Evolutionary conservation across 2,113 vertebrate species (phyloP).

Genomic region (Oreochromis aureus): DNA sequence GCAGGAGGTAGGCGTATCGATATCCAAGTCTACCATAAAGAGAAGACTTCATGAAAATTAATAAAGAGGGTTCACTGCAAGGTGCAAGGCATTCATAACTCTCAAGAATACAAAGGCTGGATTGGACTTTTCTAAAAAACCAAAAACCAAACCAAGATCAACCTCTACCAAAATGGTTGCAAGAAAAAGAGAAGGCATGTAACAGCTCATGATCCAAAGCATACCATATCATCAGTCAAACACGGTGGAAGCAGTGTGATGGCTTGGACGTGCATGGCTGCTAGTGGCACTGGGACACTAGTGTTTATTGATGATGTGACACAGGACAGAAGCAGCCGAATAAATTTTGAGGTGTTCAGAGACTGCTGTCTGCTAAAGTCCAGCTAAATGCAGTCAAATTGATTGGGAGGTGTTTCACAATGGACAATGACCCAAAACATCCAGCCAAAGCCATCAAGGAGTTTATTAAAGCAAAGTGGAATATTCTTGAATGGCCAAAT

Average conservation of each 20-base stretch:
- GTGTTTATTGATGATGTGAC: background rate
- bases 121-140: background rate
- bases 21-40: background rate
- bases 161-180: background rate
- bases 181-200: background rate
- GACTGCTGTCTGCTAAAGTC: background rate
- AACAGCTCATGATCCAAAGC: background rate
- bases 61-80: background rate
- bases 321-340: background rate
- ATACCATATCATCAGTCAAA: background rate
- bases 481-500: background rate
- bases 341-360: background rate
- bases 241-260: background rate
- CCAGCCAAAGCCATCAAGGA: background rate
- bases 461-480: background rate
- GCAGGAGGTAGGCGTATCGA: background rate
- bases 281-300: background rate
- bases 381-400: background rate
- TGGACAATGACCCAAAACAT: background rate
- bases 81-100: background rate
- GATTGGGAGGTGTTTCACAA: background rate
- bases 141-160: background rate
- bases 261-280: background rate
- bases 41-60: background rate
- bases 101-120: background rate